Evolutionary conservation across 2,113 vertebrate species (phyloP).

Genomic region (Daphoenositta chrysoptera): DNA sequence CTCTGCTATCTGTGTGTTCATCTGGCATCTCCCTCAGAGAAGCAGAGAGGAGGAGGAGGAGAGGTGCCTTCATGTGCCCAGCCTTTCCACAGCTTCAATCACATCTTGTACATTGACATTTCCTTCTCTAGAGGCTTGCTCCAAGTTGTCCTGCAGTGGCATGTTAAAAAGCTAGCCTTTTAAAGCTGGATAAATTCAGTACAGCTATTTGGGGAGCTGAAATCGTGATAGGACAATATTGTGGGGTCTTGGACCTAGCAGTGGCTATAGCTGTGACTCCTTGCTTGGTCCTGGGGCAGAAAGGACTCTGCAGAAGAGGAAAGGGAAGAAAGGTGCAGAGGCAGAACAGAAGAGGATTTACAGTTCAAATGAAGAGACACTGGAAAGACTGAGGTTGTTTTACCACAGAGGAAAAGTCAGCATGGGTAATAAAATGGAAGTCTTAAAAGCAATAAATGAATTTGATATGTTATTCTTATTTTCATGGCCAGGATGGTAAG

Average conservation of each 20-base stretch:
- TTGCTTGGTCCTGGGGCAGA: neutral
- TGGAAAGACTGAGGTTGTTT: neutral
- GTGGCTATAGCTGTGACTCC: neutral
- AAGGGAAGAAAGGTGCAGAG: neutral
- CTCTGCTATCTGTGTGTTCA: neutral
- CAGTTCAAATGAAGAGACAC: neutral
- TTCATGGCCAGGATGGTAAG: neutral
- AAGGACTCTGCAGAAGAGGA: neutral
- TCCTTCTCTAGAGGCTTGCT: neutral
- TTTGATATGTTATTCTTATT: neutral
- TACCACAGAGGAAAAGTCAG: neutral
- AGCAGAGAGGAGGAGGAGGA: neutral
- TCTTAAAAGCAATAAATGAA: neutral
- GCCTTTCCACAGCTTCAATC: neutral
- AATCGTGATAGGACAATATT: neutral
- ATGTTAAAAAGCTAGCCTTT: neutral
- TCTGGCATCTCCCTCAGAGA: neutral
- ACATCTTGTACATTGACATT: neutral
- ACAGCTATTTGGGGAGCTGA: neutral
- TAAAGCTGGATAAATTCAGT: neutral
- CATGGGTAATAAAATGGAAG: neutral
- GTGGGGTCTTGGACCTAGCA: neutral
- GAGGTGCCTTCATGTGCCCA: neutral
- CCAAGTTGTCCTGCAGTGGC: neutral
- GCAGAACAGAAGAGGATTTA: neutral